phyloP scores from a whole-genome alignment of 23 tunicate species.

The Halocynthia roretzi region DNA sequence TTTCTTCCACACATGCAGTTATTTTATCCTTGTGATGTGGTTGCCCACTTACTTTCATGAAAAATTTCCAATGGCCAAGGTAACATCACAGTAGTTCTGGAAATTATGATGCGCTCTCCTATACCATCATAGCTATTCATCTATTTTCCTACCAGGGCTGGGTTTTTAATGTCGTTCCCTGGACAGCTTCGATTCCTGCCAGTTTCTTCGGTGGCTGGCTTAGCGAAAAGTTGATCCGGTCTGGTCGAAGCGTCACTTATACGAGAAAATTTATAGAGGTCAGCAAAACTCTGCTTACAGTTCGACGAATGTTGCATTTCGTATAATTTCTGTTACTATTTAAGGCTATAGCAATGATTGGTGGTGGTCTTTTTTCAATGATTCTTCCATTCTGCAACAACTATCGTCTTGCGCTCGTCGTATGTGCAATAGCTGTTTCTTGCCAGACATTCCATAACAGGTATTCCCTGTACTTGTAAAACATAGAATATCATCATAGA shows the following conservation, averaged over 20 bases:
- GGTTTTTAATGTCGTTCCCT: slow-evolving; percentile 85
- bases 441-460: slow-evolving; percentile 82
- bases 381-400: slow-evolving; percentile 58
- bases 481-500: no score
- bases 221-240: slow-evolving; percentile 46
- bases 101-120: neutral
- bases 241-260: slow-evolving; percentile 24
- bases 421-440: slow-evolving; percentile 67
- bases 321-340: neutral
- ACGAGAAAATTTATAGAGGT: slow-evolving; percentile 69
- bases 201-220: slow-evolving; percentile 84
- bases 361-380: slow-evolving; percentile 46
- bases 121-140: neutral
- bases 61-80: slow-evolving; percentile 55
- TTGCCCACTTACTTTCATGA: slow-evolving; percentile 92
- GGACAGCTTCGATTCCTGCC: slow-evolving; percentile 79
- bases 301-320: neutral
- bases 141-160: slow-evolving; percentile 28
- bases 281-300: neutral
- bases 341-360: slow-evolving; percentile 50
- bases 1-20: slow-evolving; percentile 13
- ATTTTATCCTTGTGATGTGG: slow-evolving; percentile 81
- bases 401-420: slow-evolving; percentile 49
- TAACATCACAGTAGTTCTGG: neutral
- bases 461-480: neutral